phyloP scores from a whole-genome alignment of 2,797 vertebrate species.

The Enteromius viviparus region DNA sequence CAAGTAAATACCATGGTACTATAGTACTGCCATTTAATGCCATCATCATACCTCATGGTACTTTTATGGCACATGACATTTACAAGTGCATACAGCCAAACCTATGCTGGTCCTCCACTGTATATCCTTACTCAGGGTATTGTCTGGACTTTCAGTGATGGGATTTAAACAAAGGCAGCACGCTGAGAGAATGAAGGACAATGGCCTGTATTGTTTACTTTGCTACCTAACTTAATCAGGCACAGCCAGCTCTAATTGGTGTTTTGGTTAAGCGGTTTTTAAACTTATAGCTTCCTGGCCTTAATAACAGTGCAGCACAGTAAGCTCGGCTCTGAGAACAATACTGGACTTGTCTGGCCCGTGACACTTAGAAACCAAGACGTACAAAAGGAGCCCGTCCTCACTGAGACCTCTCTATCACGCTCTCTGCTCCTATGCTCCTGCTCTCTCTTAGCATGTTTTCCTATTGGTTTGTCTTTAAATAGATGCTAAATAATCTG shows the following conservation, averaged over 20 bases:
- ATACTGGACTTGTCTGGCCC: conserved; percentile 73
- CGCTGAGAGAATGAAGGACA: conserved; percentile 70
- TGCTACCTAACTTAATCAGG: conserved; percentile 71
- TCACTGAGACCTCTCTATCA: conserved; percentile 42
- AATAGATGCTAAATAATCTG: background rate
- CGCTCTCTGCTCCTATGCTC: conserved; percentile 9
- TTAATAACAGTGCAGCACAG: conserved; percentile 67
- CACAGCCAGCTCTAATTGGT: conserved; percentile 79
- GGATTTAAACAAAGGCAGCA: conserved; percentile 66
- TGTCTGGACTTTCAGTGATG: conserved; percentile 64
- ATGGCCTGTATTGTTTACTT: conserved; percentile 74
- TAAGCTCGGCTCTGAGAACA: conserved; percentile 70
- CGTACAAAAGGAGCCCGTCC: conserved; percentile 63
- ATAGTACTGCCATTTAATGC: background rate
- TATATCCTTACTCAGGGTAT: conserved; percentile 50
- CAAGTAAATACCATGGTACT: background rate
- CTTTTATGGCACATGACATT: background rate
- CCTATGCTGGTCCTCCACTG: conserved; percentile 19
- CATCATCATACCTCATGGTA: background rate
- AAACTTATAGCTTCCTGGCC: conserved; percentile 77
- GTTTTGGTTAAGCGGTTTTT: conserved; percentile 87
- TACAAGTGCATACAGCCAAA: background rate
- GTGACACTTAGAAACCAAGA: conserved; percentile 60
- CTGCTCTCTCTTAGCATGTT: background rate
- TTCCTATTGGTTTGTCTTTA: background rate